A percentile compares a stretch with the other conserved stretches of the same genome.
These are phyloP conservation scores for Aethes cnicana DNA, from an alignment of 2,888 invertebrate genomes.

Conservation along the genomic window DNA sequence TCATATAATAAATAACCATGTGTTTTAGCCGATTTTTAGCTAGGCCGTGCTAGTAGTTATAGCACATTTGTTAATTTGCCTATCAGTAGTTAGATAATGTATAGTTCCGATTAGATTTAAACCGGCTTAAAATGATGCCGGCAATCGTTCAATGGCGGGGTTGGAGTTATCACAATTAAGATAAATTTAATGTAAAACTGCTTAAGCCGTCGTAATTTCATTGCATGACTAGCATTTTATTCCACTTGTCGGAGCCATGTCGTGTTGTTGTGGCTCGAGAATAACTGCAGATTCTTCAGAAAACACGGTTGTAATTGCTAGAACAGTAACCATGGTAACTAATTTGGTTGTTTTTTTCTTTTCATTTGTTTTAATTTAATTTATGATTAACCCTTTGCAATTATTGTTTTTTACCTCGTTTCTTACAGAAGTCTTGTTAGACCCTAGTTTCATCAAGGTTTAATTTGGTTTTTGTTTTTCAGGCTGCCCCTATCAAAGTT, in stretches of 20 bases:
- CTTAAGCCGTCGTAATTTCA: neutral
- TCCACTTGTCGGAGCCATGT: conserved; percentile 32
- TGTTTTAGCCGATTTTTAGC: no score
- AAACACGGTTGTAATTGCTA: conserved; percentile 38
- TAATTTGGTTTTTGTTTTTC: conserved; percentile 46
- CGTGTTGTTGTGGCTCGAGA: conserved; percentile 48
- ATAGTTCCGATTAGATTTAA: neutral
- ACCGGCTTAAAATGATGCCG: neutral
- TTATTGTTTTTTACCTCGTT: neutral
- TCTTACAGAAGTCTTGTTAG: conserved; percentile 9
- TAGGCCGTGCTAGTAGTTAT: no score
- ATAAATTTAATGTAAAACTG: conserved; percentile 3
- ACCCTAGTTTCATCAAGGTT: neutral
- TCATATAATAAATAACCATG: neutral
- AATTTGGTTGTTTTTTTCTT: neutral
- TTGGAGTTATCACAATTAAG: conserved; percentile 9
- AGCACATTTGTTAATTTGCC: no score
- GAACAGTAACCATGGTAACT: conserved; percentile 45
- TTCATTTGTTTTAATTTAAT: neutral
- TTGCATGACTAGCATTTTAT: conserved; percentile 1
- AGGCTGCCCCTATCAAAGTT: conserved; percentile 94
- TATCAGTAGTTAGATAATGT: neutral
- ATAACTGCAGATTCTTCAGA: conserved; percentile 35
- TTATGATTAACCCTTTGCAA: neutral
- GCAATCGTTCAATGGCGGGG: neutral